Conservation (phyloP, 2,113 vertebrate genomes). For the Nipponia nippon region DNA sequence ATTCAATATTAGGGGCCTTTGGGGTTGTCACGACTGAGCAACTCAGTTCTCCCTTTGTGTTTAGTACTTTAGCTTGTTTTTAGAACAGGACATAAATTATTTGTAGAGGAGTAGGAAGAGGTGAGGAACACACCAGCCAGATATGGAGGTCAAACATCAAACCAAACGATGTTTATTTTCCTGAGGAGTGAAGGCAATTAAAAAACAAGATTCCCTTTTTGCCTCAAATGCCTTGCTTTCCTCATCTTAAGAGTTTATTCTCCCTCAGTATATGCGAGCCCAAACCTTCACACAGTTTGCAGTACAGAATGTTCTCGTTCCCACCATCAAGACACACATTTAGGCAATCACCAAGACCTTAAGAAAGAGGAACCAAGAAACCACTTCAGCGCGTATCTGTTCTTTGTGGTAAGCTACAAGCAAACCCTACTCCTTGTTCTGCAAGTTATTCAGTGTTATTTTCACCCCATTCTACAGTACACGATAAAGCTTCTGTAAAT, state of each 20-base stretch:
- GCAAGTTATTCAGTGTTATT: not conserved
- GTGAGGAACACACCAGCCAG: not conserved
- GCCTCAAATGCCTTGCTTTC: not conserved
- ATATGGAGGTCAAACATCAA: not conserved
- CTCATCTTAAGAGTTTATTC: not conserved
- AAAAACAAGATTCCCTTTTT: not conserved
- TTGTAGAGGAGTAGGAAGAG: not conserved
- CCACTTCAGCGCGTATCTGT: not conserved
- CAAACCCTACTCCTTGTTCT: not conserved
- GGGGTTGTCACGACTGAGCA: not conserved
- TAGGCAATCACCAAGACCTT: not conserved
- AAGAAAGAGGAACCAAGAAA: not conserved
- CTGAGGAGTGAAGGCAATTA: slow-evolving; percentile 11
- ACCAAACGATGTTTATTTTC: not conserved
- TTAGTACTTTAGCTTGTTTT: not conserved
- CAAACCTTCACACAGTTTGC: not conserved
- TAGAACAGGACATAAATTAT: not conserved
- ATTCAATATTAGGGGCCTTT: not conserved
- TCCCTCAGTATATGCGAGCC: not conserved
- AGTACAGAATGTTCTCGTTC: not conserved
- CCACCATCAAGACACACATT: not conserved
- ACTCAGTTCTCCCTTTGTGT: not conserved
- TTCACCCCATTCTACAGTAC: not conserved
- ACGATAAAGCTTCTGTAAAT: not conserved
- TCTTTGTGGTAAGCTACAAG: not conserved